Percentiles rank a stretch among this genome's conserved stretches.
These are phyloP conservation scores for Papilio aristodemus DNA, from an alignment of 1,140 invertebrate genomes.

Conservation along the genomic window DNA sequence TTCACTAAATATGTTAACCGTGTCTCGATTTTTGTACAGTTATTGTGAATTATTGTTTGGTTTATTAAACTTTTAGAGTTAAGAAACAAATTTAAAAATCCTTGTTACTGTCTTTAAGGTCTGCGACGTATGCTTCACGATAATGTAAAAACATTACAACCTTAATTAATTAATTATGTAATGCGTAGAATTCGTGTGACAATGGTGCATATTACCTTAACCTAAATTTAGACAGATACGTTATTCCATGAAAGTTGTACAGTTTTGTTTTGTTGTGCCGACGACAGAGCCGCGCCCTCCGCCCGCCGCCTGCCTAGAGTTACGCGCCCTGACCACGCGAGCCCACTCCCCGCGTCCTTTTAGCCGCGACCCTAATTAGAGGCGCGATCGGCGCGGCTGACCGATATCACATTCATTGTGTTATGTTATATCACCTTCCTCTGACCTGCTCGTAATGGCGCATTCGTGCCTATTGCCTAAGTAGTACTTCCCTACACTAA, in stretches of 20 bases:
- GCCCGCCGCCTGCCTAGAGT: not conserved
- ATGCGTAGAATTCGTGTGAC: not conserved
- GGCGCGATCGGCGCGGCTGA: no score
- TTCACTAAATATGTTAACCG: no score
- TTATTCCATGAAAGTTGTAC: not conserved
- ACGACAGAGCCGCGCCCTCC: conserved; percentile 10
- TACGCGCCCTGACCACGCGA: conserved; percentile 6
- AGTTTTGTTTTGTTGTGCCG: no score
- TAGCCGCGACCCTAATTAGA: not conserved
- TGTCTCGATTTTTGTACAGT: no score
- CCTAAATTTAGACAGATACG: conserved; percentile 17
- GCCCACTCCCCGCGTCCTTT: not conserved
- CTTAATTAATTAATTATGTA: not conserved
- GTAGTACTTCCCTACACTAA: no score
- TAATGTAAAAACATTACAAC: no score
- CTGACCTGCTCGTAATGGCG: not conserved
- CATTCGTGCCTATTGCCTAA: no score
- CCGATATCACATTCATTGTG: conserved; percentile 9
- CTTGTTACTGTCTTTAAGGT: no score
- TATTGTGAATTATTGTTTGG: no score
- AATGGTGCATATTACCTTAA: not conserved
- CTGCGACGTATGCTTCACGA: no score
- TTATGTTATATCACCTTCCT: not conserved
- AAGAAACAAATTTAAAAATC: no score
- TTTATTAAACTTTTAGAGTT: no score